These are phyloP conservation scores for Thamnophis elegans DNA, from an alignment of 2,797 vertebrate species.

Conservation along the genomic window DNA sequence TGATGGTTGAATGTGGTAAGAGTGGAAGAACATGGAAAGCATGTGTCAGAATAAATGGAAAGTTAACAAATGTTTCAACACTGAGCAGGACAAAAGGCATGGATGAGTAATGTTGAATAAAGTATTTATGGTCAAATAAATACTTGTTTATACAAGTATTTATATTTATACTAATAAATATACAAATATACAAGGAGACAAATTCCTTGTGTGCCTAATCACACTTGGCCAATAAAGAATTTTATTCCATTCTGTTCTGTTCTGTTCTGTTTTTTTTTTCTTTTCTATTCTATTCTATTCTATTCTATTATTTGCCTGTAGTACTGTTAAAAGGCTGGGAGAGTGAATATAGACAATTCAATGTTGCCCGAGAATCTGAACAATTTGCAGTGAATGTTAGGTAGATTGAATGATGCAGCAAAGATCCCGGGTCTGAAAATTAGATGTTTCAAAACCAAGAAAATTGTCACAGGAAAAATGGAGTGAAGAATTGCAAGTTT, in stretches of 20 bases:
- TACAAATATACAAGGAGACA: not conserved
- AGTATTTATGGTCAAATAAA: not conserved
- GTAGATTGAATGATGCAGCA: not conserved
- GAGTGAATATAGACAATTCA: not conserved
- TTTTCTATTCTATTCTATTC: no score
- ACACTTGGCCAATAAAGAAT: not conserved
- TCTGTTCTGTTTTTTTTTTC: no score
- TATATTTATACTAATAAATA: not conserved
- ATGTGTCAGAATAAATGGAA: not conserved
- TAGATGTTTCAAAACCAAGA: not conserved
- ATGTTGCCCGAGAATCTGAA: not conserved
- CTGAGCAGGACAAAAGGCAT: not conserved
- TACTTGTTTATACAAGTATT: no score
- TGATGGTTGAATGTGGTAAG: not conserved
- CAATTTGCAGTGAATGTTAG: not conserved
- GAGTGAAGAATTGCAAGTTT: not conserved
- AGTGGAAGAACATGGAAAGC: not conserved
- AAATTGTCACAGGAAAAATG: not conserved
- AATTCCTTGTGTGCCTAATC: not conserved
- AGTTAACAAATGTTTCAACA: not conserved
- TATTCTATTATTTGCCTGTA: not conserved
- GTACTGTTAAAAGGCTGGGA: not conserved
- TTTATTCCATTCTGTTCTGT: no score
- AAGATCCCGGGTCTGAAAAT: not conserved
- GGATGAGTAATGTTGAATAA: not conserved